Evolutionary conservation across 2,888 invertebrate genomes (phyloP), one percentile per base, ranked within the genome.

Genomic region (Ryuthela nishihirai): DNA sequence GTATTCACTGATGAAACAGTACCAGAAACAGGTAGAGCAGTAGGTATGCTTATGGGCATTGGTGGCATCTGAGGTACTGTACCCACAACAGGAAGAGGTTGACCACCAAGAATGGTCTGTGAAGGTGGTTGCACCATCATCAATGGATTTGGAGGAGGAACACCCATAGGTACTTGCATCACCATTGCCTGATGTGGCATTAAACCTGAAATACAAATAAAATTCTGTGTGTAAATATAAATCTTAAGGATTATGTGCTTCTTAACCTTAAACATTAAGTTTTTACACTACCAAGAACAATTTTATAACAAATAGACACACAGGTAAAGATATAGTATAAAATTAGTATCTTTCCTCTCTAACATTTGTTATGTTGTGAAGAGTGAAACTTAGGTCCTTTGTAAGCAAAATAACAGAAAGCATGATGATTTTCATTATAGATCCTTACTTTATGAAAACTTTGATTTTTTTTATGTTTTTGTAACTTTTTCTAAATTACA

Each of bases 81-180:
- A 32, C 55, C 61, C 15, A 52, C 52, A 10, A 59, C 12, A 10
- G 62, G 42, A 23, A 64, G 39, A 39, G 52, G 25, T 15, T 58
- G 63, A 9, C 36, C 35, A 3, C 43, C 42, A 18, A 65, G 25
- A 20, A 64, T 26, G 9, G 41, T 43, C 32, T 60, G 59, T 2
- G 62, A 50, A 6, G 52, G 53, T 17, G 58, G 66, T 18, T 64
- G 64, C 25, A 67, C 62, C 65, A 67, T 65, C 43, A 67, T 46
- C 61, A 64, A 50, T 6, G 59, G 63, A 34, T 53, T 59, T 10
- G 64, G 65, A n/a, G 65, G 62, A n/a, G 65, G 62, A 35, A 66
- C 65, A 7, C 66, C 66, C 56, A 66, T 61, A 7, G 66, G 66
- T 9, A 66, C 35, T 48, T 54, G 61, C 64, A 67, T 65, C 46